Percentiles rank a stretch among this genome's conserved stretches.
Evolutionary conservation across 2,797 vertebrate genomes (phyloP).

Genomic region (Crax fasciolata): DNA sequence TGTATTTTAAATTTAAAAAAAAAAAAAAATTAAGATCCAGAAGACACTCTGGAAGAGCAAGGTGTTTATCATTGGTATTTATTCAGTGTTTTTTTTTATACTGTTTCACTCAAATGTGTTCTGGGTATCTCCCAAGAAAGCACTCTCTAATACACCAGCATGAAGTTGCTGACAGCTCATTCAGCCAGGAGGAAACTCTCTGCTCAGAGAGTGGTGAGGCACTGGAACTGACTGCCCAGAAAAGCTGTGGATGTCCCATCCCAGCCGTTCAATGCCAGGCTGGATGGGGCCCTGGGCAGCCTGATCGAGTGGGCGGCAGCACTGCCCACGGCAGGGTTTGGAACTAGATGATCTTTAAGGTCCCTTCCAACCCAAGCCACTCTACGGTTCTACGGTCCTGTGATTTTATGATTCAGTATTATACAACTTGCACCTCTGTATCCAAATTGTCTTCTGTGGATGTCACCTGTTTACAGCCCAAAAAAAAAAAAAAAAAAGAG

Average conservation of each 20-base stretch:
- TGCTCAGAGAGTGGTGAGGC: too few relatives aligned
- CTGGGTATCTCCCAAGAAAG: neutral
- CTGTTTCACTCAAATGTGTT: neutral
- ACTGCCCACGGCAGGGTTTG: too few relatives aligned
- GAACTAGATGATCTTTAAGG: neutral
- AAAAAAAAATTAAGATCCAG: conserved; percentile 8
- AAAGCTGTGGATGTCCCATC: too few relatives aligned
- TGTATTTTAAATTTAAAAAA: neutral
- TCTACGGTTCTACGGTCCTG: neutral
- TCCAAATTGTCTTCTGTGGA: neutral
- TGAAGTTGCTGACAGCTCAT: conserved; percentile 1
- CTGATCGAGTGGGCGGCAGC: too few relatives aligned
- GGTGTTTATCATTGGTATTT: neutral
- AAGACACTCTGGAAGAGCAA: neutral
- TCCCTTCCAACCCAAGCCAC: neutral
- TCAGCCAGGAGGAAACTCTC: neutral
- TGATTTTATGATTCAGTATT: neutral
- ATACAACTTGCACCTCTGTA: neutral
- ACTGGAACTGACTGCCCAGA: too few relatives aligned
- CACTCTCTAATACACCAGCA: neutral
- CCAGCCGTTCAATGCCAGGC: too few relatives aligned
- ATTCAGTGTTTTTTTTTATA: neutral
- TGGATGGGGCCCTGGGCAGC: too few relatives aligned
- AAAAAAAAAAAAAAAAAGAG: conserved; percentile 10
- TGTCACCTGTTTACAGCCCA: conserved; percentile 25